These are phyloP conservation scores for Hirtodrosophila cameraria DNA, from an alignment of 2,888 invertebrate species.

Conservation along the genomic window DNA sequence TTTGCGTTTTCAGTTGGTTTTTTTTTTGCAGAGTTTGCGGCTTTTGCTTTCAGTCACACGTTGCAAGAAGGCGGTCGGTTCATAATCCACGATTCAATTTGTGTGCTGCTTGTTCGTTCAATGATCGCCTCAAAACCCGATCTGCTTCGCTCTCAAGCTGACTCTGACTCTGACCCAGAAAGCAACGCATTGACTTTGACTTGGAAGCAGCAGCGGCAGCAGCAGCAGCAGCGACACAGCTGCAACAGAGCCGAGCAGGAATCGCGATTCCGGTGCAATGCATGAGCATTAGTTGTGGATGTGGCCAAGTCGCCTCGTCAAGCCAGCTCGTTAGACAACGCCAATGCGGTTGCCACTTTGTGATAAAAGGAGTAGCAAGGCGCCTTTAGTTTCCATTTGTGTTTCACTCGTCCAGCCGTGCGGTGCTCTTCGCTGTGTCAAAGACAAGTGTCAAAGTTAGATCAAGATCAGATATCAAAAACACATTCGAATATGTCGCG, in stretches of 20 bases:
- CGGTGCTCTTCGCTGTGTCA: constrained; percentile 49
- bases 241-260: constrained; percentile 61
- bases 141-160: constrained; percentile 30
- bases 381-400: constrained; percentile 69
- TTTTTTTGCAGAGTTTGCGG: constrained; percentile 13
- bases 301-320: constrained; percentile 11
- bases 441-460: not conserved
- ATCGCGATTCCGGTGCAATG: constrained; percentile 67
- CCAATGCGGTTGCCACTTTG: constrained; percentile 31
- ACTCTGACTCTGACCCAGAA: constrained; percentile 61
- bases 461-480: not conserved
- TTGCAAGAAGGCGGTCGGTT: constrained; percentile 44
- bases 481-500: constrained; percentile 33
- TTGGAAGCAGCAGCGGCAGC: constrained; percentile 11
- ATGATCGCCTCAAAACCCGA: constrained; percentile 34
- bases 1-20: constrained; percentile 32
- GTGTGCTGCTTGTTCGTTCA: constrained; percentile 33
- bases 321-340: constrained; percentile 14
- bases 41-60: constrained; percentile 68
- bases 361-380: constrained; percentile 71
- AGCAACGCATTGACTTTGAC: constrained; percentile 39
- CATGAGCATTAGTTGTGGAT: constrained; percentile 49
- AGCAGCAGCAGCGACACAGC: constrained; percentile 27
- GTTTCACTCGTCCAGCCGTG: constrained; percentile 61
- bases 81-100: constrained; percentile 63